These are phyloP conservation scores for Pseudopleuronectes americanus DNA, from an alignment of 2,797 vertebrate species.

Conservation along the genomic window DNA sequence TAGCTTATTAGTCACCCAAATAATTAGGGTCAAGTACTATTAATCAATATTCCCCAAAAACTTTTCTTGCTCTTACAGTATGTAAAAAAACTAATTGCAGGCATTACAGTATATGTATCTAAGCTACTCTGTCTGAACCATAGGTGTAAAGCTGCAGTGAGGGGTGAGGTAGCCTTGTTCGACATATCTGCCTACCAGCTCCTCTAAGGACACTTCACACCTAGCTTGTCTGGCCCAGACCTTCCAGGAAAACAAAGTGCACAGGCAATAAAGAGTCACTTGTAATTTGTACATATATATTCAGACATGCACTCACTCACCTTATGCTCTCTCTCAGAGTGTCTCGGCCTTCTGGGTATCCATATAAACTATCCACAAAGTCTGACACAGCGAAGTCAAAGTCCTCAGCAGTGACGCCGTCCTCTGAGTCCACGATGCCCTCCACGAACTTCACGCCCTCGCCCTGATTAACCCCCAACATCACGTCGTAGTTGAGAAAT, in stretches of 20 bases:
- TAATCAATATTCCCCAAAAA: background rate
- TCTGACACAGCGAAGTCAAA: conserved; percentile 95
- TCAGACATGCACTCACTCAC: conserved; percentile 48
- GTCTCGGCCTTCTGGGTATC: conserved; percentile 94
- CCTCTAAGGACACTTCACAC: too few relatives aligned
- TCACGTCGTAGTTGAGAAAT: conserved; percentile 99
- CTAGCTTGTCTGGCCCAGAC: too few relatives aligned
- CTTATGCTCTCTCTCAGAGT: conserved; percentile 93
- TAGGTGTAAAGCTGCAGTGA: too few relatives aligned
- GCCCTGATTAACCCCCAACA: conserved; percentile 97
- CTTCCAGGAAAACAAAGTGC: too few relatives aligned
- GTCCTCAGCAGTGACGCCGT: conserved; percentile 92
- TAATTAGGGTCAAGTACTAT: background rate
- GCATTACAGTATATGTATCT: background rate
- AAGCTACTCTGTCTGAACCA: too few relatives aligned
- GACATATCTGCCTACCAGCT: too few relatives aligned
- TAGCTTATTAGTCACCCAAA: too few relatives aligned
- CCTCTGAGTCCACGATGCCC: conserved; percentile 93
- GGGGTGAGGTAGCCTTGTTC: too few relatives aligned
- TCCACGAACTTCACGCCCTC: conserved; percentile 97
- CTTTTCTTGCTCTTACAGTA: background rate
- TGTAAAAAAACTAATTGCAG: background rate
- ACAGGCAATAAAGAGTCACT: too few relatives aligned
- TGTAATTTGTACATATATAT: background rate
- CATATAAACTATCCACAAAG: conserved; percentile 96